These are phyloP conservation scores for Phocoena phocoena DNA, from an alignment of 2,113 vertebrate genomes.

Conservation along the genomic window DNA sequence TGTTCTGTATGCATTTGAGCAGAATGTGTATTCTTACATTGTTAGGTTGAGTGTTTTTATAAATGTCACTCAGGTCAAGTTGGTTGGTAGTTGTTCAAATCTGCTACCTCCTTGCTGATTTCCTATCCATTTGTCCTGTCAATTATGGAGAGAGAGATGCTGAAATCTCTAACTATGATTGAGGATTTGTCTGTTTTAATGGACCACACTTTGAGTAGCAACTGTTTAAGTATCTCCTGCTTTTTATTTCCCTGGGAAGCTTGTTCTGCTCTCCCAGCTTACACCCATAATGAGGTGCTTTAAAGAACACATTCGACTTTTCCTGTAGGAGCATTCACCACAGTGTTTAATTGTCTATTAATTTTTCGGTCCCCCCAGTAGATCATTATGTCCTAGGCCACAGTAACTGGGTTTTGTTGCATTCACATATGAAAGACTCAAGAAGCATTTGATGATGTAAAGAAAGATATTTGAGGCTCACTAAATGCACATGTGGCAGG, in stretches of 20 bases:
- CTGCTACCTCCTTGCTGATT: background rate
- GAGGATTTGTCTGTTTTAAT: background rate
- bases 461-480: constrained; percentile 7
- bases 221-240: background rate
- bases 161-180: background rate
- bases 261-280: background rate
- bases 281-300: background rate
- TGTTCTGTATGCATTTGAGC: background rate
- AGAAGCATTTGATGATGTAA: constrained; percentile 1
- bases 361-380: background rate
- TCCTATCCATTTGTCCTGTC: background rate
- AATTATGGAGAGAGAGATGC: background rate
- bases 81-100: background rate
- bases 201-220: background rate
- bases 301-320: background rate
- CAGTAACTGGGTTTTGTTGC: background rate
- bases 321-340: background rate
- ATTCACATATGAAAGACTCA: background rate
- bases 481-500: background rate
- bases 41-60: background rate
- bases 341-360: background rate
- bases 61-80: background rate
- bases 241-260: background rate
- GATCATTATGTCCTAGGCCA: background rate
- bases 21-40: background rate